A percentile compares a stretch with the other conserved stretches of the same genome.
Conservation (phyloP, 2,888 invertebrate genomes). For the Crossocerus cetratus region DNA sequence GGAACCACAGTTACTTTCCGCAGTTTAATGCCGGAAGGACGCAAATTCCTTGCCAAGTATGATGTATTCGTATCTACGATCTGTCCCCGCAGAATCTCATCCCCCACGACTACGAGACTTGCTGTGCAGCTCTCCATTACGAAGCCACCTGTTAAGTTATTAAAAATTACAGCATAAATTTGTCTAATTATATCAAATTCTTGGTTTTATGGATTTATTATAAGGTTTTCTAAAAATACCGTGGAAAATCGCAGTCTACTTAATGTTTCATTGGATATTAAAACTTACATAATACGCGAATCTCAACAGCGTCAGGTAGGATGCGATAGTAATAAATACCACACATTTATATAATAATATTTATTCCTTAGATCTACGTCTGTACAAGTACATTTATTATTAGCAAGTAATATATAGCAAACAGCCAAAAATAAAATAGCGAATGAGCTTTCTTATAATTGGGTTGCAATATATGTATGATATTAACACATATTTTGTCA, state of each 20-base stretch:
- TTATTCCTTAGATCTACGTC: no score
- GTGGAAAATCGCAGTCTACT: no score
- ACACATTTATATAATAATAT: no score
- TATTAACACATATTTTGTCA: slow-evolving; percentile 12
- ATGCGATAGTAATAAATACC: no score
- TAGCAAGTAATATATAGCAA: not conserved
- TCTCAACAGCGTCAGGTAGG: no score
- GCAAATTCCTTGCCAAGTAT: slow-evolving; percentile 68
- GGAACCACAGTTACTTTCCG: slow-evolving; percentile 76
- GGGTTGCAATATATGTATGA: no score
- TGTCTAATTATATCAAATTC: no score
- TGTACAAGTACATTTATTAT: not conserved
- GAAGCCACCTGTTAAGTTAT: slow-evolving; percentile 21
- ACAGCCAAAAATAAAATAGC: not conserved
- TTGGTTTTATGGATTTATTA: no score
- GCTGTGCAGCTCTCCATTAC: slow-evolving; percentile 63
- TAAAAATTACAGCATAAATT: slow-evolving; percentile 8
- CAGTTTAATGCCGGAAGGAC: slow-evolving; percentile 61
- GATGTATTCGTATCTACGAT: slow-evolving; percentile 81
- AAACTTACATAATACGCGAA: no score
- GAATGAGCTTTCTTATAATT: no score
- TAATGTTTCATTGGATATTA: no score
- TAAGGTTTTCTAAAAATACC: no score
- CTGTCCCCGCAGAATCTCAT: slow-evolving; percentile 84
- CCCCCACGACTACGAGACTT: slow-evolving; percentile 80